phyloP scores from a whole-genome alignment of 2,113 vertebrate species.

The Myotis brandtii region DNA sequence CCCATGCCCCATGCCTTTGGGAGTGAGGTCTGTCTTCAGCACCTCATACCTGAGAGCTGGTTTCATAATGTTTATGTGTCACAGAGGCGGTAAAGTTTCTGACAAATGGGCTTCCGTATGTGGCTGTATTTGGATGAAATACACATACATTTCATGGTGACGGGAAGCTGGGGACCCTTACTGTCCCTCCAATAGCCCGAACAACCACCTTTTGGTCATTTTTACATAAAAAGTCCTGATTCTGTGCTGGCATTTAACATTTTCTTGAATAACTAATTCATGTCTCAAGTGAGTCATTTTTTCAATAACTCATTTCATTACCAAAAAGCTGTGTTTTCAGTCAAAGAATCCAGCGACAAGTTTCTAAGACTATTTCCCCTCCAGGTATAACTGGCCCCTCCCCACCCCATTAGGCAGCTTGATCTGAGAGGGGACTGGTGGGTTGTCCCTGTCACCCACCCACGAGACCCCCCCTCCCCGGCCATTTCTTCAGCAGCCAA shows the following conservation, averaged over 20 bases:
- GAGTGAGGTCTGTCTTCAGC: too few species aligned
- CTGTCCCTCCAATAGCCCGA: too few species aligned
- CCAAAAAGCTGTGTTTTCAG: neutral
- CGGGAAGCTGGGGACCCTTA: neutral
- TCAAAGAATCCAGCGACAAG: neutral
- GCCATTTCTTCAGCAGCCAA: neutral
- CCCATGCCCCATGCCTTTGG: fast-evolving
- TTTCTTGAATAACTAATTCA: neutral
- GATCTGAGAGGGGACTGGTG: neutral
- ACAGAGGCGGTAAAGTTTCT: neutral
- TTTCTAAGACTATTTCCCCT: neutral
- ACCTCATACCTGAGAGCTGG: neutral
- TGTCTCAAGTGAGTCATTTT: neutral
- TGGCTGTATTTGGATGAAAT: neutral
- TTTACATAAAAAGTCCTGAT: neutral
- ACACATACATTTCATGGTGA: too few species aligned
- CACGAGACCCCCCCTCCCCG: fast-evolving
- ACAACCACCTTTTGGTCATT: neutral
- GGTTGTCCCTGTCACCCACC: fast-evolving
- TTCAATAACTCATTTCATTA: neutral
- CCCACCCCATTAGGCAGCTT: neutral
- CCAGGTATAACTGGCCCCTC: fast-evolving
- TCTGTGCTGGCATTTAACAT: neutral
- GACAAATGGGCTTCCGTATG: neutral
- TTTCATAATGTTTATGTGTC: neutral